Evolutionary conservation across 1,140 invertebrate species (phyloP), one percentile per base, ranked within the genome.

Genomic region (Sycophila sp.): DNA sequence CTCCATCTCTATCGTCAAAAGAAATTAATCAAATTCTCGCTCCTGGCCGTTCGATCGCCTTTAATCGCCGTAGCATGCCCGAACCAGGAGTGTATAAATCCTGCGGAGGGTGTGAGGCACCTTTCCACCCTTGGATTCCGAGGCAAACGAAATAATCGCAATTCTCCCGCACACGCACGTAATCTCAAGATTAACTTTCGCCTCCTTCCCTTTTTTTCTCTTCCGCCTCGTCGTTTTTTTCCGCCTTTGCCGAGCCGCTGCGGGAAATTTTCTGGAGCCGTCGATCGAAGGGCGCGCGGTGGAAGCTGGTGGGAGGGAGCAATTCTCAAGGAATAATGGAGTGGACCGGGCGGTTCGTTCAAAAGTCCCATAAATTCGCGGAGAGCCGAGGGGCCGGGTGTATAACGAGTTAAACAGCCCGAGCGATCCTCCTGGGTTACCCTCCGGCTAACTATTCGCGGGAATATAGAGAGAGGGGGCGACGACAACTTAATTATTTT

Each of bases 261-360:
- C n/a, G 58, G 17, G 42, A 45, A 47, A 60, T 38, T 47, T 47
- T 47, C 42, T 47, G 8, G 19, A 22, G 42, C 19, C 4, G 42
- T 63, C 40, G 40, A 63, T 63, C 47, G 38, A 26, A 13, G 28
- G 24, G 10, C 22, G 22, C n/a, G 22, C 6, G 42, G 26, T 17
- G 51, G 5, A 34, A 38, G 19, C 26, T 55, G n/a, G 15, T 26
- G 32, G 51, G 19, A 17, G 49, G 51, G 65, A 67, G 79, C 73
- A 77, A 80, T 80, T 81, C 77, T 71, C 65, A 40, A 67, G 58
- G 67, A 80, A 80, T 80, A 80, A 81, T 81, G 75, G 78, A 79
- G 77, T 69, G 76, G 72, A 76, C 77, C 74, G 42, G 55, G 63
- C 34, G 69, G 55, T 69, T 76, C 75, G 80, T 80, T 79, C 75